Evolutionary conservation across 2,888 invertebrate genomes (phyloP).

Genomic region (Macrophya annulata): DNA sequence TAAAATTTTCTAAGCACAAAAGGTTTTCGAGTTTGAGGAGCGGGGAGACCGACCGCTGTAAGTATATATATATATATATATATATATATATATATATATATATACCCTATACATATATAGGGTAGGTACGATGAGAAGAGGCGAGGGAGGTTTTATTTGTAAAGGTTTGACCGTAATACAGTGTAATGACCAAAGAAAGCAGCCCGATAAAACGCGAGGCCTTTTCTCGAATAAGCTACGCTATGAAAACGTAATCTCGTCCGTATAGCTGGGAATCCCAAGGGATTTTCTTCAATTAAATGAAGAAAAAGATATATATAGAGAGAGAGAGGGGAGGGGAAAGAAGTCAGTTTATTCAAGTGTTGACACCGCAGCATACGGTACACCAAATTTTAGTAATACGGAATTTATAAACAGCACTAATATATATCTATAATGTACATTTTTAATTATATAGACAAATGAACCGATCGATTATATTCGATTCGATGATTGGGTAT

Average conservation of each 20-base stretch:
- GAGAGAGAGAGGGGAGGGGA: neutral
- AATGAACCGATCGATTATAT: neutral
- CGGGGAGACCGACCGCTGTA: neutral
- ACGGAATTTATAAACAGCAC: neutral
- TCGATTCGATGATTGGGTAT: too few relatives aligned
- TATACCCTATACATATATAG: neutral
- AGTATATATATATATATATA: too few relatives aligned
- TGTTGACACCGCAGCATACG: neutral
- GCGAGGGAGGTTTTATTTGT: conserved; percentile 15
- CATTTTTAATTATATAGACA: neutral
- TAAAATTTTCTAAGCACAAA: neutral
- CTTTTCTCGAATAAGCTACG: conserved; percentile 5
- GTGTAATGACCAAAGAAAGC: conserved; percentile 34
- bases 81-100: too few relatives aligned
- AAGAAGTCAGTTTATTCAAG: neutral
- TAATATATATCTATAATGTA: neutral
- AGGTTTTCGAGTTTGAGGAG: neutral
- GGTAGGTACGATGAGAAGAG: neutral
- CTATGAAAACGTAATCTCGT: conserved; percentile 35
- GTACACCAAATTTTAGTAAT: neutral
- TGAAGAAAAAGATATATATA: neutral
- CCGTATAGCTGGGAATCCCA: neutral
- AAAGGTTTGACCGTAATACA: conserved; percentile 24
- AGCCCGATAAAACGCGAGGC: conserved; percentile 17
- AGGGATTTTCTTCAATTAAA: conserved; percentile 30